Base-by-base conservation (phyloP, 2,113 vertebrate genomes). In the Sander lucioperca region DNA sequence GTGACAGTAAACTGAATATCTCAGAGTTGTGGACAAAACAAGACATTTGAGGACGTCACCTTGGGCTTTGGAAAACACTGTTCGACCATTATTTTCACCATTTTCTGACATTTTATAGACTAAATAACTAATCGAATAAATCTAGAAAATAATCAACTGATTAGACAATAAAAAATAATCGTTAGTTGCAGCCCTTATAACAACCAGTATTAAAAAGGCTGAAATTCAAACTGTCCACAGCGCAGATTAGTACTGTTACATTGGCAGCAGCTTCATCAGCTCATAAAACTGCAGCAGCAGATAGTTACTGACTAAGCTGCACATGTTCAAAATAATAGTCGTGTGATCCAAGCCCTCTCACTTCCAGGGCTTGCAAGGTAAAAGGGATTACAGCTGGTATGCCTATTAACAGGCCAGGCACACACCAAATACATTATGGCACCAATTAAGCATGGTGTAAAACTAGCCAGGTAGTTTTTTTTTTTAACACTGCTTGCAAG, bases 241-340 rank as follows among this genome's bases (percentile, higher is more conserved):
- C 59, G 50, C 50, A 30, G 25, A 76, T 43, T 39, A 67, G 50
- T 62, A 1, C 21, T 43, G 19, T 18, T 2, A 61, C 39, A 62
- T 7, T 63, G 25, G 50, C 48, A 62, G 25, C 51, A 67, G 67
- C 58, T 57, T 59, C 59, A 54, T 81, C n/a, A 19, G 65, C 56
- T 78, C 19, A 67, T 30, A 62, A 50, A 75, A 51, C 21, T 23
- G 36, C 45, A 45, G n/a, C 1, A 53, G 69, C 47, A 82, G 57
- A 82, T 25, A 72, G 43, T 19, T 82, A 68, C 27, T 0, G 39
- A 54, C 69, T 76, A 66, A 72, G 74, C 75, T 72, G 63, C 15
- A 11, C 56, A 72, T 48, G 39, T 43, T 83, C 54, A 75, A 82
- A 82, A 80, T 68, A 82, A 82, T 65, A 86, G 76, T 23, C 30